Evolutionary conservation across 1,140 invertebrate species (phyloP), one percentile per base, ranked within the genome.

Genomic region (Calosoma granatense): DNA sequence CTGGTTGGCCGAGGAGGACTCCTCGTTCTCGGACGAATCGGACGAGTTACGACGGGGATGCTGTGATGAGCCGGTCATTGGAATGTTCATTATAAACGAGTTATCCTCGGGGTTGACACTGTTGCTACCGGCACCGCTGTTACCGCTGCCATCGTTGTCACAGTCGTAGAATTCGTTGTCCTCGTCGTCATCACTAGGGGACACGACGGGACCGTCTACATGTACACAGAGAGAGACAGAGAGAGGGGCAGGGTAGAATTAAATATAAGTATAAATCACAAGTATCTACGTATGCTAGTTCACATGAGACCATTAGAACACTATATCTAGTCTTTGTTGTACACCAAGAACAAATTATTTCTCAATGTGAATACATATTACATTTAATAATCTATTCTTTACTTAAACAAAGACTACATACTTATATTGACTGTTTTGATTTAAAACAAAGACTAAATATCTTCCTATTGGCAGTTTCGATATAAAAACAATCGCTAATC

Each of bases 111-210:
- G 70, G 61, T 72, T 70, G 36, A 63, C 53, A 66, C 59, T 54
- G 54, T 65, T 54, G 72, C 61, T 36, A n/a, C 26, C 26, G 26
- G n/a, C n/a, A n/a, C n/a, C n/a, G 53, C 59, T 59, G 15, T 3
- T 17, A 47, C 22, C 22, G 6, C 56, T 55, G 26, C 76, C 82
- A 47, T 84, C 82, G 65, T 88, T 87, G 72, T 88, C 78, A 1
- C 93, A 93, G 77, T 97, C 94, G 70, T 90, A 94, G 75, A 95
- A 98, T 64, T 93, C 90, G 71, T 84, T 84, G 59, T 97, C 93
- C 55, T 96, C 94, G 68, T 95, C 92, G 70, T 90, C 89, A 56
- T 86, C 41, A 74, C 76, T 87, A 66, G 81, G 84, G 72, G 74
- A 72, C 70, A 73, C 64, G 76, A 72, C 70, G 52, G 65, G 62